These are phyloP conservation scores for Cyanoramphus novaezelandiae DNA, from an alignment of 2,113 vertebrate species.

Conservation along the genomic window DNA sequence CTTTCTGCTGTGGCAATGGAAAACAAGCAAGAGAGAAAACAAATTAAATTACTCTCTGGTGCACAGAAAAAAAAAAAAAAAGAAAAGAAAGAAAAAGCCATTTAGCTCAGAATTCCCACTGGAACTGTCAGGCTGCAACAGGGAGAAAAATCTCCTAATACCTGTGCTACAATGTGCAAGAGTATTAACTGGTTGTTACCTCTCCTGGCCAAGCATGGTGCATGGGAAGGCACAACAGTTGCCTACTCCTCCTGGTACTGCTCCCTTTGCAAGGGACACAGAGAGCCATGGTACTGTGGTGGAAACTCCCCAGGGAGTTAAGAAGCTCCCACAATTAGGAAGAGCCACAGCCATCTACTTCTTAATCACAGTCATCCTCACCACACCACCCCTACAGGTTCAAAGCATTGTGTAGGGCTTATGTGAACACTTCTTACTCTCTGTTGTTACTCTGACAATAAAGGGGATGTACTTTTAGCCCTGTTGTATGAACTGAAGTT, in stretches of 20 bases:
- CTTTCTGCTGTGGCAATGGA: conserved; percentile 15
- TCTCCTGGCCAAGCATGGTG: neutral
- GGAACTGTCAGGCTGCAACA: neutral
- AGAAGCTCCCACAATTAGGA: neutral
- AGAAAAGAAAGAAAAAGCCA: neutral
- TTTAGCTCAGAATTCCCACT: conserved; percentile 42
- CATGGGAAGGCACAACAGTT: neutral
- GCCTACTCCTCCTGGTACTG: accelerated
- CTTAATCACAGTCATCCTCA: neutral
- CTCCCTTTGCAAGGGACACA: neutral
- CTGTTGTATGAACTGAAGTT: neutral
- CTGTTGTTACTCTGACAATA: neutral
- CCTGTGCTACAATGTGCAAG: neutral
- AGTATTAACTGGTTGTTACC: neutral
- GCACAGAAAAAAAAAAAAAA: neutral
- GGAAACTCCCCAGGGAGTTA: neutral
- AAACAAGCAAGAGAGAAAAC: conserved; percentile 52
- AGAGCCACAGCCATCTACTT: neutral
- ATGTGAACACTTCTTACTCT: neutral
- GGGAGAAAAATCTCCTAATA: neutral
- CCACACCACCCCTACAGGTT: neutral
- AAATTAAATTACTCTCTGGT: conserved; percentile 61
- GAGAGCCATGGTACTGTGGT: accelerated
- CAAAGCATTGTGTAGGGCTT: neutral
- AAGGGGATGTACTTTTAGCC: neutral